Evolutionary conservation across 1,140 invertebrate genomes (phyloP).

Genomic region (Drosophila rhopaloa): DNA sequence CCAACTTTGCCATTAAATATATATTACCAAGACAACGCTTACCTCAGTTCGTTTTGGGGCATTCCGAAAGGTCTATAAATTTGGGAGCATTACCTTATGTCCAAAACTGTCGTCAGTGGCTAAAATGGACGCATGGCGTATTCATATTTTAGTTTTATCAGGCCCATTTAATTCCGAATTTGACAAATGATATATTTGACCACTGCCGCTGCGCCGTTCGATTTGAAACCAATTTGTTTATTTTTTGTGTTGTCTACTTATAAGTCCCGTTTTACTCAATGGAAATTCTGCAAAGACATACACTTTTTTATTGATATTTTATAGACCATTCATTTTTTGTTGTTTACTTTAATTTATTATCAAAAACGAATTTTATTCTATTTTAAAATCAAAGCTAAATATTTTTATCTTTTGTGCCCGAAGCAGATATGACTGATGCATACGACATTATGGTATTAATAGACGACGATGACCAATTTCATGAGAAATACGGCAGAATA

Average conservation of each 20-base stretch:
- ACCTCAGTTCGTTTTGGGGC: background rate
- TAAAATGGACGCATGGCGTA: slow-evolving; percentile 34
- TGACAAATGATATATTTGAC: slow-evolving; percentile 54
- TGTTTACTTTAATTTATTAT: background rate
- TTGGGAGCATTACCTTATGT: slow-evolving; percentile 41
- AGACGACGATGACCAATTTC: slow-evolving; percentile 22
- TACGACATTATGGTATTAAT: slow-evolving; percentile 24
- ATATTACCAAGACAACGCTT: slow-evolving; percentile 6
- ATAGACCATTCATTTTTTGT: background rate
- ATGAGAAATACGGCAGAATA: background rate
- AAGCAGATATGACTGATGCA: background rate
- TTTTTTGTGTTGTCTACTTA: background rate
- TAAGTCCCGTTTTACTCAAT: background rate
- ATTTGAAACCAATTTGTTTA: slow-evolving; percentile 2
- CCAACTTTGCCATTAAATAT: slow-evolving; percentile 34
- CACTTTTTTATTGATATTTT: no score
- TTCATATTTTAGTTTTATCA: slow-evolving; percentile 54
- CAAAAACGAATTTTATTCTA: no score
- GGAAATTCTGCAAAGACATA: background rate
- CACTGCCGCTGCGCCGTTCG: slow-evolving; percentile 8
- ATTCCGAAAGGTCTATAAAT: slow-evolving; percentile 46
- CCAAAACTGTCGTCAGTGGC: slow-evolving; percentile 54
- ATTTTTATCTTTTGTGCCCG: background rate
- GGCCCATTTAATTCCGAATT: slow-evolving; percentile 37
- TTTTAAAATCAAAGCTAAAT: background rate